A percentile compares a stretch with the other conserved stretches of the same genome.
phyloP scores from a whole-genome alignment of 2,797 vertebrate genomes.

The Erithacus rubecula region DNA sequence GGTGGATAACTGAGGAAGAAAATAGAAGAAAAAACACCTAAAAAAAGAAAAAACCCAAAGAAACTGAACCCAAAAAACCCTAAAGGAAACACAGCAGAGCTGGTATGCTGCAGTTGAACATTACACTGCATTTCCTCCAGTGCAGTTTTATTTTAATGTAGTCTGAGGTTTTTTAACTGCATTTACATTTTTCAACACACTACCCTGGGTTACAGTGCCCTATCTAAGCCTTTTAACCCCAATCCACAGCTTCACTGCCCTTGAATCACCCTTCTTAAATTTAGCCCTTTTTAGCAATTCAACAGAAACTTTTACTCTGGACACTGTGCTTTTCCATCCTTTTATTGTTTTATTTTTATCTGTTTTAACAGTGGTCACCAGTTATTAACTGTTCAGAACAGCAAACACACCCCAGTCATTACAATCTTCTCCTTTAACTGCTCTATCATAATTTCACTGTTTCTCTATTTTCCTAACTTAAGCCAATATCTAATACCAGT shows the following conservation, averaged over 20 bases:
- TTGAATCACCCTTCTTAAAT: neutral
- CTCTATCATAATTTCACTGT: neutral
- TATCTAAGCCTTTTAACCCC: neutral
- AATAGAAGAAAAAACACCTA: neutral
- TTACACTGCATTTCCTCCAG: neutral
- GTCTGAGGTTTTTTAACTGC: neutral
- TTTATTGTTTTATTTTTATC: neutral
- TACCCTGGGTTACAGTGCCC: neutral
- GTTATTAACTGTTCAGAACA: neutral
- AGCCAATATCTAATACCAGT: neutral
- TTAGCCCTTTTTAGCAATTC: neutral
- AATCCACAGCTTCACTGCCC: neutral
- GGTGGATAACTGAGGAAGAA: neutral
- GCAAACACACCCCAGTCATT: neutral
- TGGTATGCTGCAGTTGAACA: neutral
- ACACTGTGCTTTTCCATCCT: neutral
- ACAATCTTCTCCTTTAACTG: neutral
- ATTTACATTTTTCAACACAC: neutral
- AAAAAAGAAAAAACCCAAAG: neutral
- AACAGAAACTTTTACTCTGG: neutral
- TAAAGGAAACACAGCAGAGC: neutral
- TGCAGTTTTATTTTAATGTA: neutral
- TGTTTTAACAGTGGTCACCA: neutral
- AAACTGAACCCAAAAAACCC: neutral
- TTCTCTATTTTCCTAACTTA: neutral